Base-by-base conservation (phyloP, 1,140 invertebrate genomes). In the Nixonia krombeini region DNA sequence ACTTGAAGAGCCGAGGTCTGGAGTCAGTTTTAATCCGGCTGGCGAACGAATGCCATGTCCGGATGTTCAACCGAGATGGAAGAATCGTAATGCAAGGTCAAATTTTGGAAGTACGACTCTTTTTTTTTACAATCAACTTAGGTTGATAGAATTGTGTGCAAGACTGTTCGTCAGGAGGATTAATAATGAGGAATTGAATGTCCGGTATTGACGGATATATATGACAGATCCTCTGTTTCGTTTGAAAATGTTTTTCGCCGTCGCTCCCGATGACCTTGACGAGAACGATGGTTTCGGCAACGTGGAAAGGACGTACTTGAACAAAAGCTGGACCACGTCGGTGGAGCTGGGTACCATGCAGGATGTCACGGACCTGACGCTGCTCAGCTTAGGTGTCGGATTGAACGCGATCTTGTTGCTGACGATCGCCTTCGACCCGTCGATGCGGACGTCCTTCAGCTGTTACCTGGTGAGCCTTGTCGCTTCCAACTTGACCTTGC, bases 391-490 rank as follows among this genome's bases (percentile, higher is more conserved):
- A 13, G 74, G 76, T 1, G 6, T 45, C 4, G 33, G 5, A 0
- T 4, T 76, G 5, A 82, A 81, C 51, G 1, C 33, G 0, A 29
- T 59, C 0, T 46, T 81, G 4, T 8, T 74, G 4, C 1, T 76
- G 4, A 28, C 50, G 1, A 58, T 80, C 1, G 16, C 62, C 0
- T 51, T 68, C 1, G 66, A 59, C 40, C 28, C 8, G 13, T 67
- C 52, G 5, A 61, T 74, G 57, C 62, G 58, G 13, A 78, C 51
- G 5, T 61, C 74, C 1, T 33, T 46, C 4, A 71, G 71, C 4
- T 70, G 68, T 25, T 82, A 82, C 50, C n/a, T 80, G 5, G 6
- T 80, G 3, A 78, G 78, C 15, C 9, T 82, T 8, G 51, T 74
- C 2, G 52, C 67, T 4, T 77, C 75, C 5, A 73, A 79, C 50